Evolutionary conservation across 2,888 invertebrate genomes (phyloP), one percentile per base, ranked within the genome.

Genomic region (Drosophila tripunctata): DNA sequence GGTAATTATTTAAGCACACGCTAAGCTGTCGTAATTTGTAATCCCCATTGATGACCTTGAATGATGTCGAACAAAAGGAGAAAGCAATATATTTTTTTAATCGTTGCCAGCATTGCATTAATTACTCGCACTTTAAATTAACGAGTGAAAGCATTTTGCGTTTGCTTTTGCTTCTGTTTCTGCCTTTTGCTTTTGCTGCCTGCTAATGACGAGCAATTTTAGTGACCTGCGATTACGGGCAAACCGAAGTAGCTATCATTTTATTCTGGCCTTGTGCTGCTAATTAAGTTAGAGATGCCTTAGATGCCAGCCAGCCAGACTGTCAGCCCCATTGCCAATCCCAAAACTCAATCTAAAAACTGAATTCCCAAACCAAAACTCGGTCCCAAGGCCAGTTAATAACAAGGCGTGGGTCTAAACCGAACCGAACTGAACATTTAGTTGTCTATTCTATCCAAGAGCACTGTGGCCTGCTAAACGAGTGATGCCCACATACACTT

Each of bases 351-450:
- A 50, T 24, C 15, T 21, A 10, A 8, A 51, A 35, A 40, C 38
- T 17, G 36, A 36, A 36, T 48, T 6, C 31, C n/a, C 33, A 27
- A 14, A 41, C 15, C 31, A 12, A 41, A 43, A 33, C 41, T 21
- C 36, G 30, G 52, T 58, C 58, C 75, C 67, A 48, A 14, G 45
- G 72, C 38, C 72, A 75, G 73, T 76, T 76, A 74, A 74, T 74
- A 56, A 52, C 52, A 44, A 47, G 63, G 57, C 43, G 47, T 47
- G 60, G 60, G 19, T 7, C 19, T 40, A 21, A 36, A 12, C 30
- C 17, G 30, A 19, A 21, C 24, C 14, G 40, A 47, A 44, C 38
- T 43, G 41, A 43, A n/a, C n/a, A n/a, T n/a, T n/a, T 27, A 8
- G 27, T 27, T 27, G 27, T 27, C 27, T 27, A 27, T 10, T 27